phyloP scores from a whole-genome alignment of 2,797 vertebrate species.

The Myotis findleyi region DNA sequence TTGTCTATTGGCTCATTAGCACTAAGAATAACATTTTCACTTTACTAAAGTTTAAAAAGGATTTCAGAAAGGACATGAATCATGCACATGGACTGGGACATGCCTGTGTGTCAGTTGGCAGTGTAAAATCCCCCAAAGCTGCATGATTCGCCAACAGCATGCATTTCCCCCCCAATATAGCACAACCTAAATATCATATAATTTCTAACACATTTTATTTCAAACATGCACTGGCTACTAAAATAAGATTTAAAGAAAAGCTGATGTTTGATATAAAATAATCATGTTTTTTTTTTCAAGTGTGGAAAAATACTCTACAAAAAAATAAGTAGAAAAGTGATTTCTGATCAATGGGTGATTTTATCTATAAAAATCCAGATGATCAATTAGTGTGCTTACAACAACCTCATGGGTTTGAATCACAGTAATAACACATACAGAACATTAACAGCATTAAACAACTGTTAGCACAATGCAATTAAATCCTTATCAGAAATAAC shows the following conservation, averaged over 20 bases:
- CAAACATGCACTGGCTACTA: slow-evolving; percentile 78
- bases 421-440: slow-evolving; percentile 80
- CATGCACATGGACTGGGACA: slow-evolving; percentile 59
- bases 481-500: slow-evolving; percentile 85
- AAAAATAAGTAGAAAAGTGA: slow-evolving; percentile 90
- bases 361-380: slow-evolving; percentile 86
- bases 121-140: slow-evolving; percentile 27
- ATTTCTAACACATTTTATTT: slow-evolving; percentile 72
- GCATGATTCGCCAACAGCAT: slow-evolving; percentile 60
- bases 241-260: slow-evolving; percentile 86
- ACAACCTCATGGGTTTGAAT: slow-evolving; percentile 79
- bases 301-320: slow-evolving; percentile 90
- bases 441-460: slow-evolving; percentile 83
- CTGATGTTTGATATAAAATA: slow-evolving; percentile 87
- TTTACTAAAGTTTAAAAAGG: slow-evolving; percentile 44
- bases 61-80: slow-evolving; percentile 34
- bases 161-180: slow-evolving; percentile 63
- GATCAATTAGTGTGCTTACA: slow-evolving; percentile 83
- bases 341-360: slow-evolving; percentile 87
- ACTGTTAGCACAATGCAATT: slow-evolving; percentile 83
- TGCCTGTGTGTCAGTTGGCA: slow-evolving; percentile 33
- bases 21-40: slow-evolving; percentile 56
- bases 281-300: slow-evolving; percentile 83
- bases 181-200: slow-evolving; percentile 64
- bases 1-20: slow-evolving; percentile 41